These are phyloP conservation scores for Cyanoliseus patagonus DNA, from an alignment of 2,113 vertebrate species.

Conservation along the genomic window DNA sequence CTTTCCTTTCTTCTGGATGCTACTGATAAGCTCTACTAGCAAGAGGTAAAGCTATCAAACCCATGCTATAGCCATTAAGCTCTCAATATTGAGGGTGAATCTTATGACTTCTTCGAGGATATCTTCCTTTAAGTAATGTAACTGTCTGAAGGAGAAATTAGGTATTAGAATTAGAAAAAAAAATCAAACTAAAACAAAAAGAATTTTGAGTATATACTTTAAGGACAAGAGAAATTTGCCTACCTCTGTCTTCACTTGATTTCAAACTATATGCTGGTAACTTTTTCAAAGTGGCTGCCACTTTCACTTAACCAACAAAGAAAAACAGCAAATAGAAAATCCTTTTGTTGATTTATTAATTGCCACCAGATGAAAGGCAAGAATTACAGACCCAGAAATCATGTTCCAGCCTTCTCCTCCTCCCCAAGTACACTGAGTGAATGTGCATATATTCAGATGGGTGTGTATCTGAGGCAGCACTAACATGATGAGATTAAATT, in stretches of 20 bases:
- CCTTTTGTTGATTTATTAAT: background rate
- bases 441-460: background rate
- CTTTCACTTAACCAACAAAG: background rate
- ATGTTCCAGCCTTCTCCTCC: background rate
- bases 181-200: background rate
- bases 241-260: background rate
- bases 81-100: background rate
- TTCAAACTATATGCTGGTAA: background rate
- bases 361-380: slow-evolving; percentile 17
- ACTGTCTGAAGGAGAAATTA: background rate
- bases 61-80: background rate
- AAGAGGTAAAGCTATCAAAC: background rate
- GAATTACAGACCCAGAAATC: background rate
- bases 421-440: background rate
- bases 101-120: background rate
- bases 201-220: background rate
- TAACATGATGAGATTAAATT: background rate
- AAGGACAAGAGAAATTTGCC: background rate
- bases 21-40: background rate
- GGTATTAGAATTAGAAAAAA: background rate
- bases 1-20: background rate
- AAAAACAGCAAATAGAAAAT: background rate
- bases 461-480: background rate
- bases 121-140: background rate
- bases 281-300: background rate